phyloP scores from a whole-genome alignment of 2,113 vertebrate genomes.

The Labrus mixtus region DNA sequence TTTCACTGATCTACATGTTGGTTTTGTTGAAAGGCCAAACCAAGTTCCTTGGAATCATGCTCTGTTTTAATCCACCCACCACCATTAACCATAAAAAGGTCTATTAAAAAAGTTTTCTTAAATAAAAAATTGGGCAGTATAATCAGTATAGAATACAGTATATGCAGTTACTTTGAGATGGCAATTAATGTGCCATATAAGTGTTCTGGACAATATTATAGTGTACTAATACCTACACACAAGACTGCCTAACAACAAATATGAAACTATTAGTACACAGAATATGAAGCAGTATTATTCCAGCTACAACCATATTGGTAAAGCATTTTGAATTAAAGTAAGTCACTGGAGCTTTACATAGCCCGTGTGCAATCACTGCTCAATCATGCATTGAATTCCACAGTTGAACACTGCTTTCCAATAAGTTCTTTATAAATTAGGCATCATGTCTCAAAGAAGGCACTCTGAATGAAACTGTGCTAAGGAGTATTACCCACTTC shows the following conservation, averaged over 20 bases:
- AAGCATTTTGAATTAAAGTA: constrained; percentile 16
- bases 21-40: constrained; percentile 5
- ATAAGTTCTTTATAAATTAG: constrained; percentile 15
- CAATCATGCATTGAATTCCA: constrained; percentile 31
- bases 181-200: neutral
- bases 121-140: too few species aligned
- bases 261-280: neutral
- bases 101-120: neutral
- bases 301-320: constrained; percentile 8
- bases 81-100: constrained; percentile 27
- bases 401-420: constrained; percentile 8
- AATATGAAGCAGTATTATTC: neutral
- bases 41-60: neutral
- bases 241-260: neutral
- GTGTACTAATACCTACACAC: neutral
- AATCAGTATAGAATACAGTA: too few species aligned
- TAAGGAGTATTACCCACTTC: constrained; percentile 11
- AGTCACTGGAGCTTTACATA: constrained; percentile 24
- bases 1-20: neutral
- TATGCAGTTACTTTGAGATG: neutral
- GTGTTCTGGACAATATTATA: neutral
- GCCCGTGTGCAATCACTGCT: constrained; percentile 12
- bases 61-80: constrained; percentile 59
- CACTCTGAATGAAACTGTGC: constrained; percentile 13
- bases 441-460: constrained; percentile 38